Evolutionary conservation across 1,140 invertebrate species (phyloP).

Genomic region (Batillaria attramentaria): DNA sequence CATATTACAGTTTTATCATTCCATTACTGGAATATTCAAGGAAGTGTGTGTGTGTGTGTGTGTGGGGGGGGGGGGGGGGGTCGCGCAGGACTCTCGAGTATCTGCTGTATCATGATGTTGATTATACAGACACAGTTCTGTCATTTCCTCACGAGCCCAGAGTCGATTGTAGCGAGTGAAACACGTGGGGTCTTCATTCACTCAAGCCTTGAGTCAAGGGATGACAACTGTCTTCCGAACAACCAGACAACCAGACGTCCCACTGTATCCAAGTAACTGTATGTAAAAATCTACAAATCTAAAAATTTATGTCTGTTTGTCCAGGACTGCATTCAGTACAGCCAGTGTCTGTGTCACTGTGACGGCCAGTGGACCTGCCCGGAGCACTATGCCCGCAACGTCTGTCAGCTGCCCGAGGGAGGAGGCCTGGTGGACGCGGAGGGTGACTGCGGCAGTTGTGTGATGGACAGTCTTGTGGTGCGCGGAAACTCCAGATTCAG

Average conservation of each 20-base stretch:
- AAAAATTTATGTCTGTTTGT: slow-evolving; percentile 5
- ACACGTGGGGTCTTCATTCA: no score
- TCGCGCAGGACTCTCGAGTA: no score
- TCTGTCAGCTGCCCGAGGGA: slow-evolving; percentile 29
- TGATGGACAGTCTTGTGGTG: slow-evolving; percentile 27
- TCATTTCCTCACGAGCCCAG: no score
- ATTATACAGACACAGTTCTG: no score
- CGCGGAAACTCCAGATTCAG: slow-evolving; percentile 44
- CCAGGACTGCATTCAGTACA: slow-evolving; percentile 37
- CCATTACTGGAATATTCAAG: neutral
- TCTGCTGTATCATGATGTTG: no score
- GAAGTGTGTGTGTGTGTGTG: slow-evolving; percentile 8
- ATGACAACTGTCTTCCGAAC: no score
- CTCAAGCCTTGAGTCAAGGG: no score
- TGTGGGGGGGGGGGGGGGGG: neutral
- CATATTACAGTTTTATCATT: no score
- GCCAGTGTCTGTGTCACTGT: slow-evolving; percentile 50
- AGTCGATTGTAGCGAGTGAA: no score
- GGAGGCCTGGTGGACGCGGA: neutral
- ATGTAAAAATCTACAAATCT: slow-evolving; percentile 5
- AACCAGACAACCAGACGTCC: no score
- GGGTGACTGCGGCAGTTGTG: slow-evolving; percentile 26
- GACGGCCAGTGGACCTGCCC: slow-evolving; percentile 54
- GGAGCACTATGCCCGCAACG: slow-evolving; percentile 36
- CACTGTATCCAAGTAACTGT: slow-evolving; percentile 26